phyloP scores from a whole-genome alignment of 2,888 invertebrate species.

The Liodrosophila aerea region DNA sequence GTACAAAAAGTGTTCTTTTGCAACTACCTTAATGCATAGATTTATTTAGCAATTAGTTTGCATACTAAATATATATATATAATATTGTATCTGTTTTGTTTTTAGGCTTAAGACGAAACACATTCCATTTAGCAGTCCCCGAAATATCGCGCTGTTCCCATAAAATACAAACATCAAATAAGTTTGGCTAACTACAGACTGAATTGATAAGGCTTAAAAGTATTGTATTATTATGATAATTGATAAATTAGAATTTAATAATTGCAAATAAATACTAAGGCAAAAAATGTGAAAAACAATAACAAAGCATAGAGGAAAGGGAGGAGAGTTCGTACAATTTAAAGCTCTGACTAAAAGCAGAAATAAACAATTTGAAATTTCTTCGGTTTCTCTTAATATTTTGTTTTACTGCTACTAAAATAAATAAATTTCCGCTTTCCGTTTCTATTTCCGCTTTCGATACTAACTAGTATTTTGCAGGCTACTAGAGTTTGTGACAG shows the following conservation, averaged over 20 bases:
- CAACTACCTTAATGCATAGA: slow-evolving; percentile 25
- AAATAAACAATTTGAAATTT: slow-evolving; percentile 18
- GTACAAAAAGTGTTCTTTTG: slow-evolving; percentile 32
- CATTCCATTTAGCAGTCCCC: slow-evolving; percentile 43
- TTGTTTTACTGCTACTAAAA: not conserved
- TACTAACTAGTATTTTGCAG: slow-evolving; percentile 57
- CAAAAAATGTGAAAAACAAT: slow-evolving; percentile 19
- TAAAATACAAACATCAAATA: slow-evolving; percentile 30
- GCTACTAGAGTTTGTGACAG: slow-evolving; percentile 58
- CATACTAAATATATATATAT: slow-evolving; percentile 21
- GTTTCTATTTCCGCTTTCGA: slow-evolving; percentile 34
- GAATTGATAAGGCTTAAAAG: slow-evolving; percentile 43
- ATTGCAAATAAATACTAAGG: slow-evolving; percentile 63
- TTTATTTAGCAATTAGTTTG: slow-evolving; percentile 21
- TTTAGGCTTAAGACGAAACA: slow-evolving; percentile 50
- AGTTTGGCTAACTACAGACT: slow-evolving; percentile 61
- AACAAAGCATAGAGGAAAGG: too few species aligned
- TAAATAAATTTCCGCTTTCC: slow-evolving; percentile 4
- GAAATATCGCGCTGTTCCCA: slow-evolving; percentile 1
- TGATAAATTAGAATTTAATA: slow-evolving; percentile 24
- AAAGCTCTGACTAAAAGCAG: slow-evolving; percentile 43
- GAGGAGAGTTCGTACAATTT: too few species aligned
- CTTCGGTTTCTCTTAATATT: too few species aligned
- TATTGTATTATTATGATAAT: slow-evolving; percentile 17
- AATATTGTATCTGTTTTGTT: slow-evolving; percentile 15